Conservation (phyloP, 2,797 vertebrate genomes). For the Botia almorhae region DNA sequence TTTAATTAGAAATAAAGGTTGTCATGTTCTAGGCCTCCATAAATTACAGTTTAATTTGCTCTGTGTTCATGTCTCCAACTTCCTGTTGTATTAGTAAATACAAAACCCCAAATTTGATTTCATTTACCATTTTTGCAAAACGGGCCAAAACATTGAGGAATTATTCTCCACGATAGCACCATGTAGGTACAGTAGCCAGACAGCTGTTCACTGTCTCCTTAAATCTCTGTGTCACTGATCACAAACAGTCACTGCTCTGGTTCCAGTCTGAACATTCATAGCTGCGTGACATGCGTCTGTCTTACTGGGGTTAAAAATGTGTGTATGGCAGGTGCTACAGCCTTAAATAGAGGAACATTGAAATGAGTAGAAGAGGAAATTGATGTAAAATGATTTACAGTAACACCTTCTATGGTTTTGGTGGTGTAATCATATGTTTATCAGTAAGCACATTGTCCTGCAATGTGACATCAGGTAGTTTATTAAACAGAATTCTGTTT, state of each 20-base stretch:
- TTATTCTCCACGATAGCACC: not conserved
- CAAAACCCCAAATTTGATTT: not conserved
- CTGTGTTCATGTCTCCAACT: too few species aligned
- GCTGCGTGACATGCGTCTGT: constrained; percentile 43
- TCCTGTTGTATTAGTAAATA: too few species aligned
- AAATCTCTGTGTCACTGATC: not conserved
- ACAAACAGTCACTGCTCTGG: not conserved
- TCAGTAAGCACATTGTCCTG: too few species aligned
- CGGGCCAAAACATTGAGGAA: not conserved
- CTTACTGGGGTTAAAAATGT: constrained; percentile 67
- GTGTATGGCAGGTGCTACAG: constrained; percentile 76
- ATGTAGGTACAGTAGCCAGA: not conserved
- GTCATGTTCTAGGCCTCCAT: too few species aligned
- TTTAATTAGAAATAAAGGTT: too few species aligned
- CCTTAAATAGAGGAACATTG: constrained; percentile 75
- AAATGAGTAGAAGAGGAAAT: not conserved
- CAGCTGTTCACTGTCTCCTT: not conserved
- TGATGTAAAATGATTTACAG: constrained; percentile 2
- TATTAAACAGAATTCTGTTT: too few species aligned
- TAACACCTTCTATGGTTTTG: not conserved
- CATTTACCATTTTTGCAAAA: not conserved
- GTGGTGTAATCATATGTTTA: not conserved
- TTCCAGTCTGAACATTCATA: constrained; percentile 4
- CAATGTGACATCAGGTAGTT: too few species aligned
- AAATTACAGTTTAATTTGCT: too few species aligned